Evolutionary conservation across 2,797 vertebrate species (phyloP).

Genomic region (Pseudomugil tenellus): DNA sequence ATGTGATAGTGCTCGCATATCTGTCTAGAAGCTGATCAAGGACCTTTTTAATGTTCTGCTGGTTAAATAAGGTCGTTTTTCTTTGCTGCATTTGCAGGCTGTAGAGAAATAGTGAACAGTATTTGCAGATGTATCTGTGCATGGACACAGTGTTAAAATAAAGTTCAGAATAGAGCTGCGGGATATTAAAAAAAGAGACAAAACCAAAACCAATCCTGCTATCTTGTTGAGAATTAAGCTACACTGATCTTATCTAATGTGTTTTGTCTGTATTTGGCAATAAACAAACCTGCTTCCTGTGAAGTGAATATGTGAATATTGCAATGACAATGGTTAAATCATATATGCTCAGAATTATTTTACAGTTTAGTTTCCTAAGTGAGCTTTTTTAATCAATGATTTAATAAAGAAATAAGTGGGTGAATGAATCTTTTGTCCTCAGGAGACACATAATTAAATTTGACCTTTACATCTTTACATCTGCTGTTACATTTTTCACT

Average conservation of each 20-base stretch:
- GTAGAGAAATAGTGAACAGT: slow-evolving; percentile 6
- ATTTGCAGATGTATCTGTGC: not conserved
- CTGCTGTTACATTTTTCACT: not conserved
- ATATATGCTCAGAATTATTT: not conserved
- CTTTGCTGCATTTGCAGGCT: not conserved
- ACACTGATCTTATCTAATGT: too few relatives aligned
- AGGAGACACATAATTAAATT: not conserved
- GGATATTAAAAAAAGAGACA: too few relatives aligned
- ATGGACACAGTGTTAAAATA: too few relatives aligned
- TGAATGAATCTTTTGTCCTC: not conserved
- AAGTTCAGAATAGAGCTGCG: too few relatives aligned
- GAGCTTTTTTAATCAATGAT: not conserved
- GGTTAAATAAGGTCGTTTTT: slow-evolving; percentile 19
- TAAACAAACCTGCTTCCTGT: too few relatives aligned
- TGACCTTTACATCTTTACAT: not conserved
- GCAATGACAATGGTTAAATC: too few relatives aligned
- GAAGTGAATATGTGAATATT: too few relatives aligned
- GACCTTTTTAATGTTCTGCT: slow-evolving; percentile 16
- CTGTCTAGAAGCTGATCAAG: slow-evolving; percentile 22
- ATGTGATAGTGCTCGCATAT: slow-evolving; percentile 10
- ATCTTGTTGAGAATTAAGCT: too few relatives aligned
- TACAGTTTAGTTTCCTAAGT: not conserved
- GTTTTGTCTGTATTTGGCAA: too few relatives aligned
- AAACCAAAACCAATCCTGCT: too few relatives aligned
- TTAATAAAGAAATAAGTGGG: not conserved